Evolutionary conservation across 1,140 invertebrate genomes (phyloP).

Genomic region (Geopemphigus sp.): DNA sequence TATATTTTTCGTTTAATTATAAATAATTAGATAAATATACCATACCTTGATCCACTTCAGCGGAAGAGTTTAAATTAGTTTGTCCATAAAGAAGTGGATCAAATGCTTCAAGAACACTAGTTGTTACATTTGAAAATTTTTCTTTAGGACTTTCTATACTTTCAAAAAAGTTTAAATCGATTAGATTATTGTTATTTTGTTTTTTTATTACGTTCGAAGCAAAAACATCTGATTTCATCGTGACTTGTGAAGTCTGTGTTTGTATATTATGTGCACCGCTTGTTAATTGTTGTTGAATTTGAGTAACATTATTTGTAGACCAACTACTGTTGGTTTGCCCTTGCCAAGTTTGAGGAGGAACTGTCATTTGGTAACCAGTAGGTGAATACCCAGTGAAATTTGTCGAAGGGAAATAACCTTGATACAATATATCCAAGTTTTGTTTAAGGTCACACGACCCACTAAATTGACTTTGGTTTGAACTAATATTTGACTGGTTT

Average conservation of each 20-base stretch:
- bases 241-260: neutral
- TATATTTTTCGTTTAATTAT: neutral
- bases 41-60: conserved; percentile 41
- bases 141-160: conserved; percentile 49
- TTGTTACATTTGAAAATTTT: conserved; percentile 55
- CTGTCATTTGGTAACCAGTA: conserved; percentile 40
- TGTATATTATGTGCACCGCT: neutral
- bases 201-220: conserved; percentile 59
- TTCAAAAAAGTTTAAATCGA: conserved; percentile 59
- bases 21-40: conserved; percentile 24
- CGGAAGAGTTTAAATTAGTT: neutral
- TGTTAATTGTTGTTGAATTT: conserved; percentile 8
- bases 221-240: conserved; percentile 30
- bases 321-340: neutral
- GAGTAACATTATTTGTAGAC: conserved; percentile 15
- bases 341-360: conserved; percentile 42
- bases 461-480: conserved; percentile 27
- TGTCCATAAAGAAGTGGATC: conserved; percentile 67
- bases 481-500: conserved; percentile 4
- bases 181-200: conserved; percentile 61
- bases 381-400: conserved; percentile 30
- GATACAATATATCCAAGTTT: conserved; percentile 40
- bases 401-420: conserved; percentile 7
- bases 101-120: conserved; percentile 73
- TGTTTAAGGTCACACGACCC: conserved; percentile 23